A percentile compares a stretch with the other conserved stretches of the same genome.
Conservation (phyloP, 2,797 vertebrate genomes). For the Prionace glauca region DNA sequence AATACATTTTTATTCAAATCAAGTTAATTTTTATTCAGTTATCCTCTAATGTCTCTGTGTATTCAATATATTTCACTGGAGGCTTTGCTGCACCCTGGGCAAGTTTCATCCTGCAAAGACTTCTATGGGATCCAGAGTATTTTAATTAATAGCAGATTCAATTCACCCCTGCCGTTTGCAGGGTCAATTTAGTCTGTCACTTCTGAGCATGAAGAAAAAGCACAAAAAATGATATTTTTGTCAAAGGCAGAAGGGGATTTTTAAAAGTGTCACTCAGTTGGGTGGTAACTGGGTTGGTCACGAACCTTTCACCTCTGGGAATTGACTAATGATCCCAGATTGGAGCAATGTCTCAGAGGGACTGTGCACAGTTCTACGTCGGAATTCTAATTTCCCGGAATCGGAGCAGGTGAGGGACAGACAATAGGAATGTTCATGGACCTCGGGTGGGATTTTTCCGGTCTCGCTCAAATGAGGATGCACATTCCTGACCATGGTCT, state of each 20-base stretch:
- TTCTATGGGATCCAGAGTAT: background rate
- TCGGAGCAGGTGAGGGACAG: no score
- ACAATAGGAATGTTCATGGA: no score
- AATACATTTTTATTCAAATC: background rate
- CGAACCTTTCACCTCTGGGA: background rate
- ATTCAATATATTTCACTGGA: slow-evolving; percentile 11
- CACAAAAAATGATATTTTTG: background rate
- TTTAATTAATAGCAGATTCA: slow-evolving; percentile 24
- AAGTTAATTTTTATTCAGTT: slow-evolving; percentile 16
- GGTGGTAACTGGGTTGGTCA: background rate
- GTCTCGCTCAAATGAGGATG: no score
- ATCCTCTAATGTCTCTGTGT: background rate
- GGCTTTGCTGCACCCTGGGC: background rate
- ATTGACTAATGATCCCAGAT: background rate
- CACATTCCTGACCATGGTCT: no score
- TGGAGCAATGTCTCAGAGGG: no score
- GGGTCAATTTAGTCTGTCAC: background rate
- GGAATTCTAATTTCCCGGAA: no score
- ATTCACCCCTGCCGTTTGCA: slow-evolving; percentile 14
- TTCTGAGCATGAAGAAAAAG: background rate
- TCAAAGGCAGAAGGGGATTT: background rate
- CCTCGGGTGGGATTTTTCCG: no score
- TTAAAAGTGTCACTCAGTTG: background rate
- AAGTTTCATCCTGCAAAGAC: background rate
- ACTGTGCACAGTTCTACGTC: background rate